phyloP scores from a whole-genome alignment of 2,113 vertebrate genomes.

The Pardalotus punctatus region DNA sequence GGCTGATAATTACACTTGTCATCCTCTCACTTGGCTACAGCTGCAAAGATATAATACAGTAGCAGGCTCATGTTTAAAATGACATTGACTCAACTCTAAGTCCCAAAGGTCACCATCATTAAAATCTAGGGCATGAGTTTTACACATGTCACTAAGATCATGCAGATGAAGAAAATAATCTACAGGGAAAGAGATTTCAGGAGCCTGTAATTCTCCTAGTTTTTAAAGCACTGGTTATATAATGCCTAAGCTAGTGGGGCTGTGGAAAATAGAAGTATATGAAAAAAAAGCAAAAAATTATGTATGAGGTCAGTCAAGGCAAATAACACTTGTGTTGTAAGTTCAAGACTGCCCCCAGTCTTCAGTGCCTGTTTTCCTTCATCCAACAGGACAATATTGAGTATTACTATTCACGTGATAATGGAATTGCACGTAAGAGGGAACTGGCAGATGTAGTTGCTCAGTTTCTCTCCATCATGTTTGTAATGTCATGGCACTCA shows the following conservation, averaged over 20 bases:
- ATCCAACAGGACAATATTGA: neutral
- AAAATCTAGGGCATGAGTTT: slow-evolving; percentile 48
- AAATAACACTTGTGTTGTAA: neutral
- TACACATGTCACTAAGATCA: slow-evolving; percentile 19
- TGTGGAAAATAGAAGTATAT: neutral
- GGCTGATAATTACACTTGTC: neutral
- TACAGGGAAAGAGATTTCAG: slow-evolving; percentile 11
- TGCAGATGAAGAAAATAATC: slow-evolving; percentile 48
- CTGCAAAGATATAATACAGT: neutral
- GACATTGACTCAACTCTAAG: neutral
- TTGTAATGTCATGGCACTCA: neutral
- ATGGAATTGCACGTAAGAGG: neutral
- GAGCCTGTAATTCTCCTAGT: neutral
- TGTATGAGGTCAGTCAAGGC: neutral
- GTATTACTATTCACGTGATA: neutral
- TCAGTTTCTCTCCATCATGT: neutral
- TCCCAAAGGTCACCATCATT: slow-evolving; percentile 43
- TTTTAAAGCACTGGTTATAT: slow-evolving; percentile 17
- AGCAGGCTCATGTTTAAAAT: neutral
- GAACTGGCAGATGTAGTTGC: neutral
- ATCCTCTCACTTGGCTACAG: neutral
- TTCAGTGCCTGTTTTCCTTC: neutral
- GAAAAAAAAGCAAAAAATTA: neutral
- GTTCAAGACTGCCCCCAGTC: neutral
- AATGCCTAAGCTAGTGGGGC: neutral